A percentile compares a stretch with the other conserved stretches of the same genome.
Evolutionary conservation across 2,888 invertebrate species (phyloP).

Genomic region (Thyatira batis): DNA sequence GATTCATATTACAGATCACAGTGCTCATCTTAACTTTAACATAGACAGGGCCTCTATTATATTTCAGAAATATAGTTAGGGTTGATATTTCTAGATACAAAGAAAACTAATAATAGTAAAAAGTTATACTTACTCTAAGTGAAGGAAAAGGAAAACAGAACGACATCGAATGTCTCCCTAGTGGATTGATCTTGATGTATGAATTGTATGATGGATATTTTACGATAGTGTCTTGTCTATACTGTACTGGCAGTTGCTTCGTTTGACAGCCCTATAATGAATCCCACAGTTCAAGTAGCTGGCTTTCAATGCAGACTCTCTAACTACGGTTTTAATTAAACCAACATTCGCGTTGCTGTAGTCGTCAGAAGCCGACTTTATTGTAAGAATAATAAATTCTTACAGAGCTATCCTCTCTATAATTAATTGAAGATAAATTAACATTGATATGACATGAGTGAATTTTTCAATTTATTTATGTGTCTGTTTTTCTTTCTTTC

Average conservation of each 20-base stretch:
- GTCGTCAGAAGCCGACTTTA: constrained; percentile 23
- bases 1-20: not conserved
- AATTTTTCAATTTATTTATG: constrained; percentile 5
- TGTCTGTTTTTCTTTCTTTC: constrained; percentile 57
- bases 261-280: constrained; percentile 31
- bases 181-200: constrained; percentile 29
- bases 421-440: not conserved
- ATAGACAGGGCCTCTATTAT: not conserved
- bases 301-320: constrained; percentile 32
- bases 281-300: constrained; percentile 25
- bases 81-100: not conserved
- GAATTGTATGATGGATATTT: constrained; percentile 22
- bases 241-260: constrained; percentile 14
- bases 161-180: constrained; percentile 9
- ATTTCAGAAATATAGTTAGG: not conserved
- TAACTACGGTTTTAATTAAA: constrained; percentile 58
- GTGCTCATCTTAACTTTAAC: not conserved
- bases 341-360: constrained; percentile 33
- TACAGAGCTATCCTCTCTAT: not conserved
- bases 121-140: not conserved
- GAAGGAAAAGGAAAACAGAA: constrained; percentile 3
- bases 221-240: not conserved
- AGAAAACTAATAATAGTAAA: not conserved
- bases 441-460: no score
- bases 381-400: constrained; percentile 18